Evolutionary conservation across 2,113 vertebrate genomes (phyloP).

Genomic region (Tachysurus vachellii): DNA sequence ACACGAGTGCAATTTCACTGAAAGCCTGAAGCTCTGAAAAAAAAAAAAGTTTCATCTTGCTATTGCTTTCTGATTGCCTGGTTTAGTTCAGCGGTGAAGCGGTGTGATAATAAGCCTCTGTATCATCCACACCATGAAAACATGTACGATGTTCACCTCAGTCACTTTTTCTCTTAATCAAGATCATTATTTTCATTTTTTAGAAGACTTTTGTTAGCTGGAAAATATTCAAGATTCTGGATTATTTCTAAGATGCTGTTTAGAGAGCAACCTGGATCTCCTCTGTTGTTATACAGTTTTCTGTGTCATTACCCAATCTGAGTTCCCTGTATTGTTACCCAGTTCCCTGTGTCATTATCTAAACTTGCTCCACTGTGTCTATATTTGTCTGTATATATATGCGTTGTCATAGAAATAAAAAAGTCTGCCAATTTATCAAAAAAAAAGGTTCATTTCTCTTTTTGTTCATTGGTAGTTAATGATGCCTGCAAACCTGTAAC

Average conservation of each 20-base stretch:
- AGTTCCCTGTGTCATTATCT: background rate
- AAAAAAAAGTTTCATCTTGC: background rate
- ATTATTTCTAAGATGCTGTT: no score
- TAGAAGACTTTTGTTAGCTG: background rate
- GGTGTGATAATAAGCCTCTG: background rate
- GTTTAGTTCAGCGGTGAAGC: background rate
- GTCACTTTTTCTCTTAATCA: background rate
- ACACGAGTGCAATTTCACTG: background rate
- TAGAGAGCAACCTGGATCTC: no score
- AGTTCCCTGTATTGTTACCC: no score
- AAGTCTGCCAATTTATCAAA: background rate
- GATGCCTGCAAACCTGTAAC: background rate
- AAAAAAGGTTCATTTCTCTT: background rate
- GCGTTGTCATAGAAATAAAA: background rate
- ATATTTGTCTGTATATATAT: no score
- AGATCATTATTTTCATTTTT: background rate
- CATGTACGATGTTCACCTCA: background rate
- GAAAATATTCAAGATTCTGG: no score
- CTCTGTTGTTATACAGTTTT: no score
- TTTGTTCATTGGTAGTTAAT: background rate
- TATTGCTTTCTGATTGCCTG: constrained; percentile 14
- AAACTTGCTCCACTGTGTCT: background rate
- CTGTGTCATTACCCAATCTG: no score
- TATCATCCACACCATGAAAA: background rate
- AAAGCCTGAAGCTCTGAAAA: constrained; percentile 6